Evolutionary conservation across 1,140 invertebrate genomes (phyloP), one percentile per base, ranked within the genome.

Genomic region (Heliothis virescens): DNA sequence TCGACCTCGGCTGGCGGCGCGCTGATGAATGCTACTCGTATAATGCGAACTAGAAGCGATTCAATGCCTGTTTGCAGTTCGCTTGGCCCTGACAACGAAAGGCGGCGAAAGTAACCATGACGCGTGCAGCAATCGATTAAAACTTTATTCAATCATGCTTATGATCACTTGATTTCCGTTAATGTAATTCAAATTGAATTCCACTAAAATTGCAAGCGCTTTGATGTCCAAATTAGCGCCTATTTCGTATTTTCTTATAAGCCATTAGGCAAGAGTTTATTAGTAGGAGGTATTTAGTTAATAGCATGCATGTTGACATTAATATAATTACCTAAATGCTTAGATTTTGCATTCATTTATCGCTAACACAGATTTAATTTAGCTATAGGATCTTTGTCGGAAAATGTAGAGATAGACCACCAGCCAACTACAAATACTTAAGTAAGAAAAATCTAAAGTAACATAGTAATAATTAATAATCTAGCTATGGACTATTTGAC

Each of bases 21-120:
- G 59, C 16, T 88, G 87, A 91, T 88, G 85, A 87, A 90, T 87
- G 85, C 82, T 65, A 76, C 85, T 84, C 83, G 83, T 72, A 71
- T 77, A 67, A 80, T 79, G 82, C 77, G 48, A 80, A 60, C 81
- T 81, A 79, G 74, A 85, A 83, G 82, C 83, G 76, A 84, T 80
- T 86, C 87, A 85, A 86, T 87, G 83, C 82, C 85, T 88, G 79
- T 67, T 81, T 79, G 79, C 80, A 79, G 82, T 75, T 85, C 81
- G 74, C 67, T 87, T 88, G 87, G 86, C 89, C 90, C 83, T 91
- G 89, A 90, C 89, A 90, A 89, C 90, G 91, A 93, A 93, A 92
- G 86, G 89, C 89, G 88, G 90, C 89, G 90, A 93, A 93, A 93
- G 91, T 93, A 88, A 85, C 84, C 84, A 84, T 89, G 87, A 89